phyloP scores from a whole-genome alignment of 2,113 vertebrate species.

The Lonchura striata region DNA sequence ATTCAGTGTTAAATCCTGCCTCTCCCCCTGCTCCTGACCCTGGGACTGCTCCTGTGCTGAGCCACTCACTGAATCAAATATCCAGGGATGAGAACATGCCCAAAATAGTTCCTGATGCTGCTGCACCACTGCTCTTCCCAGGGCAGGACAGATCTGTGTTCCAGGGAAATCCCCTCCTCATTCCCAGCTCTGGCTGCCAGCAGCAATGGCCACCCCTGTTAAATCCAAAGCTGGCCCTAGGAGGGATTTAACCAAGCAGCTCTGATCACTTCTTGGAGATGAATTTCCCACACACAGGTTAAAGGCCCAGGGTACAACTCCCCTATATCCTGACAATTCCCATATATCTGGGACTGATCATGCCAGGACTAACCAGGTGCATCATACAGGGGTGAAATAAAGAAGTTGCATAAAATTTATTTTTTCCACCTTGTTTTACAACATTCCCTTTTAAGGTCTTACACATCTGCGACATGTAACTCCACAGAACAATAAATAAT shows the following conservation, averaged over 20 bases:
- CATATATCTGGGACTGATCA: not conserved
- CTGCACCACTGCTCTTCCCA: not conserved
- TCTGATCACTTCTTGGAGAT: fast-evolving
- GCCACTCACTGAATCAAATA: not conserved
- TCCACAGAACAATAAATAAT: conserved; percentile 63
- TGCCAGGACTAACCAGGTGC: not conserved
- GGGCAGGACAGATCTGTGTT: not conserved
- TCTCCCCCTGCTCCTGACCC: not conserved
- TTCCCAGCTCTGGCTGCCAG: not conserved
- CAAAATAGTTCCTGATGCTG: not conserved
- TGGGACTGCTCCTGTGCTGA: not conserved
- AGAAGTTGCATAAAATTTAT: conserved; percentile 61
- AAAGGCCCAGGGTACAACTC: not conserved
- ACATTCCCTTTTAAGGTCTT: conserved; percentile 52
- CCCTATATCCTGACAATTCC: not conserved
- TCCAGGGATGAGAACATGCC: not conserved
- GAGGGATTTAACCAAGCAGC: not conserved
- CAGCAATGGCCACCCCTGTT: not conserved
- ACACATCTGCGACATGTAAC: conserved; percentile 42
- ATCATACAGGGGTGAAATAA: not conserved
- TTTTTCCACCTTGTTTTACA: conserved; percentile 50
- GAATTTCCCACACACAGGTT: not conserved
- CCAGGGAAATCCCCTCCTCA: not conserved
- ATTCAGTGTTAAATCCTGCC: not conserved
- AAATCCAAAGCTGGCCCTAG: not conserved